Conservation (phyloP, 2,113 vertebrate species). For the Carettochelys insculpta region DNA sequence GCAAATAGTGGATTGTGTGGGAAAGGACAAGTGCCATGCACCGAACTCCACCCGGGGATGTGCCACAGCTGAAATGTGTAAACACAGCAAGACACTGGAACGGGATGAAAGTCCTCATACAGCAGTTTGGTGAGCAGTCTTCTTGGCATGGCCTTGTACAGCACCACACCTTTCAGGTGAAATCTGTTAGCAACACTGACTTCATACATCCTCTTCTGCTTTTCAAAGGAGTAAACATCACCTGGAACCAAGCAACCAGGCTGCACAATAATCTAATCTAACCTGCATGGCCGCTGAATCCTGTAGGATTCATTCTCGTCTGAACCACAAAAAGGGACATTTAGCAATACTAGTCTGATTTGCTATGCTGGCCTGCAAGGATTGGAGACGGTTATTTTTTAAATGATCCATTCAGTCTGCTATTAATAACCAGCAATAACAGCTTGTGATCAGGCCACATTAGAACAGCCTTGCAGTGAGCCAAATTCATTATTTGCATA, state of each 20-base stretch:
- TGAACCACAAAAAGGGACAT: background rate
- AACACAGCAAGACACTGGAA: background rate
- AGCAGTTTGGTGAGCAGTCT: rapidly evolving
- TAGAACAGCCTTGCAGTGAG: background rate
- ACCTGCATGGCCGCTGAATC: rapidly evolving
- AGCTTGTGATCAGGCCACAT: background rate
- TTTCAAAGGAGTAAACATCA: background rate
- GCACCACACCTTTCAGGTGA: background rate
- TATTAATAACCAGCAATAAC: background rate
- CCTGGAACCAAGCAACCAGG: background rate
- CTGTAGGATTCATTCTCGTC: background rate
- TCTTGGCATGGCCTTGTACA: background rate
- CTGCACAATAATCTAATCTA: background rate
- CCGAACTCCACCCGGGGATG: background rate
- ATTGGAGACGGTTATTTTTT: background rate
- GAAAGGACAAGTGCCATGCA: background rate
- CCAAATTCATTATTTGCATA: constrained; percentile 42
- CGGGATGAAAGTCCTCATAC: background rate
- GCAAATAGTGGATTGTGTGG: rapidly evolving
- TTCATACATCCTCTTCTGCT: background rate
- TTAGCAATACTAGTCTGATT: background rate
- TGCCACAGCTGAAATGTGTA: background rate
- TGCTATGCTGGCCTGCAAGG: rapidly evolving
- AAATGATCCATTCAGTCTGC: rapidly evolving
- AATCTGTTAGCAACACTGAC: background rate